Base-by-base conservation (phyloP, 2,888 invertebrate species). In the Epicampocera succincta region DNA sequence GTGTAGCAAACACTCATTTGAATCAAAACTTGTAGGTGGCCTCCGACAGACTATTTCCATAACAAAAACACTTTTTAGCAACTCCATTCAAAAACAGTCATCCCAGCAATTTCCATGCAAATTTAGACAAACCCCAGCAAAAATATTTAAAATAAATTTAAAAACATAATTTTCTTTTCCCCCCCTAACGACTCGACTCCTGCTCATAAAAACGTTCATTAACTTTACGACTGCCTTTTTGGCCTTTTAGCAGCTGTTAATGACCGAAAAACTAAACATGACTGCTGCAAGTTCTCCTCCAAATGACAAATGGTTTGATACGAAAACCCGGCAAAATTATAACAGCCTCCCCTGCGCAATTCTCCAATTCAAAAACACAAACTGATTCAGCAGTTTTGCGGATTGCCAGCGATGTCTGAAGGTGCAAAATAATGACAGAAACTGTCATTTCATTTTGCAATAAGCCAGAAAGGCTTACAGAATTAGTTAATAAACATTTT, bases 401-500 rank as follows among this genome's bases (percentile, higher is more conserved):
- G 29, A 9, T 48, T 69, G 25, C 46, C 46, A 56, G 40, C 19
- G 19, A 33, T 29, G 68, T 71, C 58, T 50, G 48, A 63, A 63
- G 42, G 65, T 60, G 61, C 17, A 63, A 44, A 65, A 25, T 33
- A n/a, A 29, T 33, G 9, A 60, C 38, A 60, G 46, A 52, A 48
- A 66, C 13, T 74, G 82, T 78, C 82, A 78, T 78, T 75, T 58
- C 71, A 78, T 75, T 69, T 33, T 33, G 74, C 73, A 48, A 69
- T 38, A 65, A 29, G 21, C 38, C 33, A 65, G 21, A 54, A 54
- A 60, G 40, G 78, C 74, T 82, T 74, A 82, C 69, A 56, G 75
- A 82, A 78, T 82, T 78, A 78, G 82, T 82, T 82, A 82, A 82
- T 78, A 63, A 82, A 65, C 42, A 74, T 74, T 75, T 58, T 56